Base-by-base conservation (phyloP, 2,888 invertebrate genomes). In the Ischnura elegans region DNA sequence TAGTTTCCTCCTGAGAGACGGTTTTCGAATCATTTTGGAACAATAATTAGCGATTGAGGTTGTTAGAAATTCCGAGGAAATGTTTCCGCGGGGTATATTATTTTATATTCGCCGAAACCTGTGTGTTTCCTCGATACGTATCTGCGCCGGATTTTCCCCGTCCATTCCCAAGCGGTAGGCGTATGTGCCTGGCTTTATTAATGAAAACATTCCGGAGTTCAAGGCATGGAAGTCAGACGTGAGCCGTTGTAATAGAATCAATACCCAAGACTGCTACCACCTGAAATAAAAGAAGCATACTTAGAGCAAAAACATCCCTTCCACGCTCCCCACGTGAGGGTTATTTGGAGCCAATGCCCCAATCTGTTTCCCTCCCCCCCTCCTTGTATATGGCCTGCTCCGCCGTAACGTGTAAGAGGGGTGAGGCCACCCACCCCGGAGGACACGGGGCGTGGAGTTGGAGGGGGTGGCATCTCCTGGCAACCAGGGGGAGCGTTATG, bases 231-330 rank as follows among this genome's bases (percentile, higher is more conserved):
- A 76, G 76, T 36, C 76, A 76, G 76, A 76, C 76, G 29, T 76
- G 25, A 66, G 42, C 43, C 36, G n/a, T n/a, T 61, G 66, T 90
- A 90, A 90, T 61, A 66, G 90, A 90, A 90, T 90, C 61, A 61
- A 90, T 90, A 55, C 90, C n/a, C 55, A 61, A 66, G 90, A 43
- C 61, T 43, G 61, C 61, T 66, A 43, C 90, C 61, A 61, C 61
- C 61, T 61, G 66, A 66, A 87, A 90, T n/a, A 90, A 66, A 90
- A 90, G 66, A 90, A 43, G 61, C 61, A 61, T 90, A 45, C 90
- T 90, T 61, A 66, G n/a, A 42, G 43, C 61, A 90, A 90, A 90
- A 90, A 90, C 61, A 90, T 90, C 43, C 90, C 55, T 76, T 76
- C 66, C 61, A 36, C n/a, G n/a, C n/a, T n/a, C n/a, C n/a, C n/a